phyloP scores from a whole-genome alignment of 2,888 invertebrate species.

The Pammene aurita region DNA sequence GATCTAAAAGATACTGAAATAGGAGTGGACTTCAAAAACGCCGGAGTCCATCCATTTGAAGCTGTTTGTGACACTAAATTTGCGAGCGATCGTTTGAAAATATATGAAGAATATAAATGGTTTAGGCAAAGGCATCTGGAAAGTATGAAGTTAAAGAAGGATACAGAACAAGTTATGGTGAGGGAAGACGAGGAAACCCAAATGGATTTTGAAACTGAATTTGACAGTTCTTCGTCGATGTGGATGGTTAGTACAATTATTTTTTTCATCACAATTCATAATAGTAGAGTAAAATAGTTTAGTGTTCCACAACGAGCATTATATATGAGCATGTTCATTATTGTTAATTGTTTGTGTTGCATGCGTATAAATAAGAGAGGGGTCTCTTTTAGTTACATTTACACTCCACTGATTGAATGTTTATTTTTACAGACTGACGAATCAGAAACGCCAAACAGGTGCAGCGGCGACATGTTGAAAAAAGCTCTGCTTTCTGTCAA shows the following conservation, averaged over 20 bases:
- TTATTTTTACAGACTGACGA: conserved; percentile 3
- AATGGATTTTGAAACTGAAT: not conserved
- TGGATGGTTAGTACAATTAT: conserved; percentile 5
- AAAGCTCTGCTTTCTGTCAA: conserved; percentile 8
- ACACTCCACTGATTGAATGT: not conserved
- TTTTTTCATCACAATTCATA: not conserved
- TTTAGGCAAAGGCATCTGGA: not conserved
- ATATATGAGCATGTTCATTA: not conserved
- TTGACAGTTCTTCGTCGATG: conserved; percentile 2
- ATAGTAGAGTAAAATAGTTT: not conserved
- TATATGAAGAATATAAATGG: conserved; percentile 9
- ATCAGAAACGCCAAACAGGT: not conserved
- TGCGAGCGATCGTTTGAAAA: conserved; percentile 2
- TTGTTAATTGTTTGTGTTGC: too few relatives aligned
- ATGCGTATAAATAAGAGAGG: too few relatives aligned
- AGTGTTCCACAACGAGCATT: not conserved
- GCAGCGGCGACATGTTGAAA: conserved; percentile 1
- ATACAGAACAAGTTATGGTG: conserved; percentile 8
- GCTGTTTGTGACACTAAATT: conserved; percentile 12
- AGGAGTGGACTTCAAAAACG: conserved; percentile 12
- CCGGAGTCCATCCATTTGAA: conserved; percentile 10
- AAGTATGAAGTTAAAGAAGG: not conserved
- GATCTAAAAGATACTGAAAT: conserved; percentile 4
- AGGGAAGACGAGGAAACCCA: not conserved
- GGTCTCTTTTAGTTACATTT: too few relatives aligned